Conservation (phyloP, 92 coral and sea anemone species). For the Zoanthus sansibaricus region DNA sequence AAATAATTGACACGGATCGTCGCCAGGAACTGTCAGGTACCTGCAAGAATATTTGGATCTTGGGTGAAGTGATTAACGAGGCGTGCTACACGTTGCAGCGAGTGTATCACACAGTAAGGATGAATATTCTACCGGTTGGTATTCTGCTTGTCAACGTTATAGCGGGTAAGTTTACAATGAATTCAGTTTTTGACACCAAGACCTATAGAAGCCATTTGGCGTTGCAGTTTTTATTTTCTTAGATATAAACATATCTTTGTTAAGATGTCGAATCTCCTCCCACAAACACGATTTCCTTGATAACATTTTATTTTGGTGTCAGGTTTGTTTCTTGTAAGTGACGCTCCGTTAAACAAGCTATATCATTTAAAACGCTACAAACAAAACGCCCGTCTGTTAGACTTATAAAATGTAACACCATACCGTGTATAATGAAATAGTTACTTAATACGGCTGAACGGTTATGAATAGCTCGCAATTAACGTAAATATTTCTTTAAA, state of each 20-base stretch:
- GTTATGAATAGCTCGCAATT: constrained; percentile 9
- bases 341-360: constrained; percentile 13
- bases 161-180: constrained; percentile 21
- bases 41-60: not conserved
- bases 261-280: constrained; percentile 2
- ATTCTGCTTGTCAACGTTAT: constrained; percentile 6
- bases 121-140: constrained; percentile 1
- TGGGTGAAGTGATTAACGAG: not conserved
- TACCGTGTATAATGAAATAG: not conserved
- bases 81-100: not conserved
- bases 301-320: not conserved
- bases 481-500: constrained; percentile 1
- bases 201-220: not conserved
- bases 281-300: not conserved
- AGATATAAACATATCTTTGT: constrained; percentile 5
- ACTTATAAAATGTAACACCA: not conserved
- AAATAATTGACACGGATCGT: constrained; percentile 9
- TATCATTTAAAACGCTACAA: not conserved
- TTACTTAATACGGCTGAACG: not conserved
- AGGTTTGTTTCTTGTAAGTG: constrained; percentile 1
- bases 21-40: constrained; percentile 13
- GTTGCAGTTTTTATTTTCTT: not conserved
- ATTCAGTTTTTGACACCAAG: not conserved
- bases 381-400: not conserved
- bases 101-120: not conserved